Evolutionary conservation across 2,113 vertebrate species (phyloP), one percentile per base, ranked within the genome.

Genomic region (Rhombomys opimus): DNA sequence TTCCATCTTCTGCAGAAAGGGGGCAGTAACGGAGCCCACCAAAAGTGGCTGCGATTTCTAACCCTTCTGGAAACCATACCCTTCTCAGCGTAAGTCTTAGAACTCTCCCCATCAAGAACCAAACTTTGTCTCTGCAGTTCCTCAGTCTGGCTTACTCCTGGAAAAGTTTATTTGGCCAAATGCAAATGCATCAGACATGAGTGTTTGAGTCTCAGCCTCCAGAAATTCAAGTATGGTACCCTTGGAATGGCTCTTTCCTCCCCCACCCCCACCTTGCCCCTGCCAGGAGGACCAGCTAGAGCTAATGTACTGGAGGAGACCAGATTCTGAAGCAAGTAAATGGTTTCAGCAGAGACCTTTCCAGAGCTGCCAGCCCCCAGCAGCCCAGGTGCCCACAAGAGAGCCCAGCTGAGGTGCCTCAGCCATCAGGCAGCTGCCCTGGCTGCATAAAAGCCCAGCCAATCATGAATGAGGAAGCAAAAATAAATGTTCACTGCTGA

Each of bases 401-500:
- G 25, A 94, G 18, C 5, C 63, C 35, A 23, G 30, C 32, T 2
- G 20, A 91, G 77, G 46, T 10, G 9, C 63, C 72, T 78, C 46
- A n/a, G 95, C 57, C 90, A 78, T 72, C 30, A 90, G 52, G 52
- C 73, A 63, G 86, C 77, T 95, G 52, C 81, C 61, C 63, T 23
- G 54, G 27, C 87, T 57, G 67, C 81, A 68, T 41, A 90, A 54
- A 10, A 35, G 30, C 38, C 87, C 76, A 95, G 92, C 18, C 61
- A 17, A 65, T 7, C 67, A 54, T 12, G 15, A 90, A n/a, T 17
- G n/a, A 61, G 6, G 11, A 30, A 77, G 46, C 68, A 70, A 76
- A 93, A 96, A 93, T 68, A 67, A 91, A 85, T n/a, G n/a, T 46
- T 4, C 25, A 68, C 91, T 68, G 10, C 86, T 63, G 78, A 78